These are phyloP conservation scores for Drosophila subquinaria DNA, from an alignment of 2,888 invertebrate species.

Conservation along the genomic window DNA sequence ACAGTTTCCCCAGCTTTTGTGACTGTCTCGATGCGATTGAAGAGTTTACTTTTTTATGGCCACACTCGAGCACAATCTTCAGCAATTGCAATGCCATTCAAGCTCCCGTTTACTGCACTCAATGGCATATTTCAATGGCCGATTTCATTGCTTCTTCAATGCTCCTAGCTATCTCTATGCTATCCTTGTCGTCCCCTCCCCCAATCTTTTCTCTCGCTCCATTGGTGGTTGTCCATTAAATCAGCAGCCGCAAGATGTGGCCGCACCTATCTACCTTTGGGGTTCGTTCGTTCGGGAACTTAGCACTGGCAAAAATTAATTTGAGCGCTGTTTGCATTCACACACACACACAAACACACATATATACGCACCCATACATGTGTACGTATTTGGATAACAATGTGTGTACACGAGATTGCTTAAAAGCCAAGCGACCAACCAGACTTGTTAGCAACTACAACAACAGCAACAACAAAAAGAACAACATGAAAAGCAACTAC, in stretches of 20 bases:
- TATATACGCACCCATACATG: not conserved
- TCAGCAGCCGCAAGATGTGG: constrained; percentile 17
- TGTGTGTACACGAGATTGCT: constrained; percentile 18
- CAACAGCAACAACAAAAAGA: not conserved
- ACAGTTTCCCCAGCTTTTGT: constrained; percentile 29
- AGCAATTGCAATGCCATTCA: constrained; percentile 36
- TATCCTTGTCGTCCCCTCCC: not conserved
- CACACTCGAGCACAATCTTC: constrained; percentile 42
- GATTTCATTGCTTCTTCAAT: constrained; percentile 37
- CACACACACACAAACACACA: not conserved
- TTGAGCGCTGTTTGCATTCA: constrained; percentile 43
- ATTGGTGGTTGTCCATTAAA: constrained; percentile 30
- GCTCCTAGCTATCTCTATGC: constrained; percentile 4
- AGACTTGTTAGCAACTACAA: constrained; percentile 35
- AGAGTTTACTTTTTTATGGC: constrained; percentile 47
- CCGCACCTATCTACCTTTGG: constrained; percentile 10
- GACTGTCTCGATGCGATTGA: constrained; percentile 15
- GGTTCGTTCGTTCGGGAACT: constrained; percentile 23
- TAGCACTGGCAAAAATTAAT: constrained; percentile 54
- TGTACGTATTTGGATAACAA: constrained; percentile 20
- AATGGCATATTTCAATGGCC: constrained; percentile 33
- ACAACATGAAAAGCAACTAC: constrained; percentile 11
- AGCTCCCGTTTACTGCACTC: constrained; percentile 36
- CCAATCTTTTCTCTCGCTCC: not conserved
- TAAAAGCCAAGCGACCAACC: constrained; percentile 21